Evolutionary conservation across 2,888 invertebrate species (phyloP), one percentile per base, ranked within the genome.

Genomic region (Sialis lutaria): DNA sequence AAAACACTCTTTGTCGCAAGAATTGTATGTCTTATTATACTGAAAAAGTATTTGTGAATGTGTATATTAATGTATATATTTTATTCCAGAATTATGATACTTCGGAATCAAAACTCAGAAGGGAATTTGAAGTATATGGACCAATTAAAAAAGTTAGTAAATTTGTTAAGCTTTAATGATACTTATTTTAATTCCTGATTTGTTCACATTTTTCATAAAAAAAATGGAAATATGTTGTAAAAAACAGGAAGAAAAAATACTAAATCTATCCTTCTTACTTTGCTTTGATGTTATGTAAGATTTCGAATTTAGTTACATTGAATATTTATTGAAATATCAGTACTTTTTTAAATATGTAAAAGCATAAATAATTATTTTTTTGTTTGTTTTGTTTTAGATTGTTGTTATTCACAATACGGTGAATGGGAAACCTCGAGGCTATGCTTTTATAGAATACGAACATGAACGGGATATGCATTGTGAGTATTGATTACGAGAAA

Each of bases 381-480:
- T 31, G 31, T 48, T 42, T 46, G 35, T 5, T 6, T 42, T 56
- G 53, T 74, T 75, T 37, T 69, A 91, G 89, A 95, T 96, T 61
- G 77, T 82, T 54, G 75, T 97, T 64, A 82, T 88, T 53, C 85
- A 82, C 62, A 90, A 90, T 68, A 83, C 80, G 54, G 77, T 84
- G 53, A 82, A 79, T 61, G 86, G 82, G 56, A 98, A 97, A 69
- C 97, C 96, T 7, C 77, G 97, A 55, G 98, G 98, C 52, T 98
- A 97, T 70, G 97, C 97, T 42, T 99, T 98, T 76, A 95, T 98
- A 60, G 98, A 98, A 68, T 98, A 95, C 69, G 96, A 97, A 67
- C 93, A 96, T 67, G 97, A 97, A 68, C 72, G 95, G 52, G 98
- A 99, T 69, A 99, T 98, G 98, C 97, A 97, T 70, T 91, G 95